A percentile compares a stretch with the other conserved stretches of the same genome.
phyloP scores from a whole-genome alignment of 2,113 vertebrate genomes.

The Lichenostomus cassidix region DNA sequence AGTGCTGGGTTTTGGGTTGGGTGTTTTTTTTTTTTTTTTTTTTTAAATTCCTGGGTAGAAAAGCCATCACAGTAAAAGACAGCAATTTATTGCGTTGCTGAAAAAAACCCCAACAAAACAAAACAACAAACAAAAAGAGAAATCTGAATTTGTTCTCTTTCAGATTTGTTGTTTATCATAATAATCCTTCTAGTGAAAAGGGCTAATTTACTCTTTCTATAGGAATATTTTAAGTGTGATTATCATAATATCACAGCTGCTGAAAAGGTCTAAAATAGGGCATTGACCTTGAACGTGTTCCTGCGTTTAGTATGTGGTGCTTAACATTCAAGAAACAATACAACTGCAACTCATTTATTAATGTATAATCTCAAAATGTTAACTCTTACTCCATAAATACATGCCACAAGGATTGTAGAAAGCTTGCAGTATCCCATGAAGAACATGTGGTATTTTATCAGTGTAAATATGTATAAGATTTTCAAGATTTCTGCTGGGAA shows the following conservation, averaged over 20 bases:
- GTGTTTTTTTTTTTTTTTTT: not conserved
- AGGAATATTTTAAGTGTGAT: constrained; percentile 82
- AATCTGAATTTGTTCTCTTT: constrained; percentile 60
- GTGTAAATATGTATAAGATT: constrained; percentile 68
- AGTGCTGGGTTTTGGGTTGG: not conserved
- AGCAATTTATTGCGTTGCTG: constrained; percentile 37
- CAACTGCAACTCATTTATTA: constrained; percentile 75
- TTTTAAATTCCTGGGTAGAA: constrained; percentile 7
- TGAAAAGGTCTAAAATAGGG: constrained; percentile 79
- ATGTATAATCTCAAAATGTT: constrained; percentile 74
- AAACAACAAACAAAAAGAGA: not conserved
- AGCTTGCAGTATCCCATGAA: constrained; percentile 53
- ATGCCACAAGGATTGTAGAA: constrained; percentile 58
- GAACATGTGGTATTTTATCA: constrained; percentile 64
- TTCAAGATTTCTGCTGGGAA: constrained; percentile 74
- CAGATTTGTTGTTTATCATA: constrained; percentile 76
- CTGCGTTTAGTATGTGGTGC: constrained; percentile 68
- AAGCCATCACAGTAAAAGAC: constrained; percentile 44
- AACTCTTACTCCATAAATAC: constrained; percentile 72
- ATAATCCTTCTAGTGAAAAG: constrained; percentile 79
- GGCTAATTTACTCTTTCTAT: constrained; percentile 81
- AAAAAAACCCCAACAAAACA: not conserved
- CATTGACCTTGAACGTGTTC: constrained; percentile 79
- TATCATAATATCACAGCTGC: constrained; percentile 81
- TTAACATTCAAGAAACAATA: constrained; percentile 81